Base-by-base conservation (phyloP, 2,888 invertebrate genomes). In the Fissipunctia ypsillon region DNA sequence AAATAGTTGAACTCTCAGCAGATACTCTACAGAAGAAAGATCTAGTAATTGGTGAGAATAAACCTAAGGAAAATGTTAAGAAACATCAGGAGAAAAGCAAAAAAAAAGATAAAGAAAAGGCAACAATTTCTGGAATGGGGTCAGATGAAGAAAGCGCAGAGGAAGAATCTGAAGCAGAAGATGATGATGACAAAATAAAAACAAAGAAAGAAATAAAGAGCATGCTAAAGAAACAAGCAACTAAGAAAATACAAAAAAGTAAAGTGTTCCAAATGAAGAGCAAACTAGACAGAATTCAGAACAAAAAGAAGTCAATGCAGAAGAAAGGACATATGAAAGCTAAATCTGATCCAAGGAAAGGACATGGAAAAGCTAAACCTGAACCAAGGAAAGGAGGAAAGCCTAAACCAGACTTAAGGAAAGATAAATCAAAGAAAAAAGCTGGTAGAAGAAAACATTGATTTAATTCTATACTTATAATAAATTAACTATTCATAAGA, bases 201-300 rank as follows among this genome's bases (percentile, higher is more conserved):
- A 96, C 97, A 3, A 97, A 97, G 89, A 97, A 97, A 91, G 97
- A 98, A 87, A 93, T 98, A 2, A 97, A 98, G 87, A 97, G 96
- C 86, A 94, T 97, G 78, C 95, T 98, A 14, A 98, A 98, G 87
- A 97, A 97, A 81, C 97, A 97, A 90, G 98, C 98, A 0, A 96
- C 97, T 0, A 97, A 97, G 87, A 97, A 97, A 90, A 96, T 98
- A 25, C 97, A 98, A 88, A 97, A 98, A 84, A 98, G 98, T 89
- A 98, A 98, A 96, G 97, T 97, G 0, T 98, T 97, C 88, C 97
- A 98, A 94, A 97, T 97, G 93, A 98, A 98, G 89, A 97, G 97
- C 85, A 97, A 97, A 90, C 88, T 98, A 41, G 98, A 98, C 78
- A 97, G 97, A 81, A 94, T 96, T 66, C 97, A 97, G 84, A 98